These are phyloP conservation scores for Sterna hirundo DNA, from an alignment of 2,113 vertebrate genomes.

Conservation along the genomic window DNA sequence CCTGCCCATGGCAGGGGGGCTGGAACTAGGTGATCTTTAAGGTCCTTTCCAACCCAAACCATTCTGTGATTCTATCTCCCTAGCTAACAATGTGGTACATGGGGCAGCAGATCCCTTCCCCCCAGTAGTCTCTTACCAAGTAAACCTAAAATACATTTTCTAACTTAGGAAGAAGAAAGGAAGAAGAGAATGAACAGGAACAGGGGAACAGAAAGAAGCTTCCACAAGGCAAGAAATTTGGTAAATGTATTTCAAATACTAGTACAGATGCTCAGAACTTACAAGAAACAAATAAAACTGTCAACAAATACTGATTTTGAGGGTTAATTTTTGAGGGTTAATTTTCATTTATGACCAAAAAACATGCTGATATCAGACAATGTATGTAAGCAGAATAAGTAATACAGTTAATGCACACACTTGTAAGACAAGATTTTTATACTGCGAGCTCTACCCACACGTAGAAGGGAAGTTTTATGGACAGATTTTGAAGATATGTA, in stretches of 20 bases:
- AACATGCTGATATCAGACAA: not conserved
- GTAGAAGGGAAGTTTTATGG: not conserved
- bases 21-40: not conserved
- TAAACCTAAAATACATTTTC: not conserved
- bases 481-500: not conserved
- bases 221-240: not conserved
- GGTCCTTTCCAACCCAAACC: not conserved
- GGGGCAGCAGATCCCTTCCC: not conserved
- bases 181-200: not conserved
- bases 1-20: not conserved
- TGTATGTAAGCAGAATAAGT: not conserved
- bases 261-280: not conserved
- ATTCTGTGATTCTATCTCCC: not conserved
- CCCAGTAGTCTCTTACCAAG: not conserved
- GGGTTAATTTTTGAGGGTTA: no score
- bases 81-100: not conserved
- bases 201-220: not conserved
- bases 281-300: not conserved
- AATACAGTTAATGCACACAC: not conserved
- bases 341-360: no score
- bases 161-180: not conserved
- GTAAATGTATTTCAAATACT: not conserved
- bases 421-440: not conserved
- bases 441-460: not conserved
- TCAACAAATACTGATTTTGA: not conserved